These are phyloP conservation scores for Heterotilapia buettikoferi DNA, from an alignment of 2,113 vertebrate genomes.

Conservation along the genomic window DNA sequence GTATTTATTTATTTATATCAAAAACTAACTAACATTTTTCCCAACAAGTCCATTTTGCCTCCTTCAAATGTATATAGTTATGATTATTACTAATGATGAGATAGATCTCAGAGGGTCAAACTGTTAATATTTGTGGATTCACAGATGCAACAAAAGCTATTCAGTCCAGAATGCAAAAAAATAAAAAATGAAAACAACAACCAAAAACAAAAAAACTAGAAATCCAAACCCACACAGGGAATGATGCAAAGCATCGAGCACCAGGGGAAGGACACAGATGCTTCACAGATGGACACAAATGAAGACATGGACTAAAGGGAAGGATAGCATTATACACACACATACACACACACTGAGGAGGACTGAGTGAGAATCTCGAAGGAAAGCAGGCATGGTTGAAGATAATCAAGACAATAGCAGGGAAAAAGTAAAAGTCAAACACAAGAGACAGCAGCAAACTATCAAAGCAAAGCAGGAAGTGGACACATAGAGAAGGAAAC, in stretches of 20 bases:
- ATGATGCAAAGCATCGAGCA: background rate
- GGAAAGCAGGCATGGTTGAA: background rate
- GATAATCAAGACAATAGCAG: background rate
- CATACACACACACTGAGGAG: background rate
- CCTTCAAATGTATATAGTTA: background rate
- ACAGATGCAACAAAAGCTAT: background rate
- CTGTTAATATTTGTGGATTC: background rate
- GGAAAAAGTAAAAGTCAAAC: background rate
- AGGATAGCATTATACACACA: background rate
- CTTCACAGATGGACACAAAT: background rate
- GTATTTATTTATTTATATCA: background rate
- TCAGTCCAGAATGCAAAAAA: background rate
- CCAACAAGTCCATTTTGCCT: background rate
- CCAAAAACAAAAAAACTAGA: background rate
- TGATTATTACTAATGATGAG: background rate
- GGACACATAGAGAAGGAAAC: background rate
- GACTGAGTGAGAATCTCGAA: background rate
- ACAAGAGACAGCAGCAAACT: background rate
- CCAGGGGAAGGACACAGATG: background rate
- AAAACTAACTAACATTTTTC: background rate
- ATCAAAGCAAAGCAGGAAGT: background rate
- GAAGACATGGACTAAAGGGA: background rate
- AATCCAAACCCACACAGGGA: background rate
- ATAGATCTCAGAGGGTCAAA: background rate
- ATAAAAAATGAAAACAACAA: rapidly evolving